Evolutionary conservation across 2,113 vertebrate genomes (phyloP), one percentile per base, ranked within the genome.

Genomic region (Oreochromis tanganicae): DNA sequence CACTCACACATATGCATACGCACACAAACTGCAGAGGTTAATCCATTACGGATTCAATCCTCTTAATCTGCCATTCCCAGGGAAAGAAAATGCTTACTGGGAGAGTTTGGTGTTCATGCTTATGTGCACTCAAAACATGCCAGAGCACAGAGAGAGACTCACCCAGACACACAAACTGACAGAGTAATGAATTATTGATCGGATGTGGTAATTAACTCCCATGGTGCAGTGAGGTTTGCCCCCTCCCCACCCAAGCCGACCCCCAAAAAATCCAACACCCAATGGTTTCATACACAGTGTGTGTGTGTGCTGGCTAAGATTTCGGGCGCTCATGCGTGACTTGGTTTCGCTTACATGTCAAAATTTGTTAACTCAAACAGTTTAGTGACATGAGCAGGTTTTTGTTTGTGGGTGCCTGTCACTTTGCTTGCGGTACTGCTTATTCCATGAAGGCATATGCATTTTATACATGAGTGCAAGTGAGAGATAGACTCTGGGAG

Each of bases 161-260:
- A 43, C 12, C 8, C 85, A 85, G 89, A 93, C 92, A 89, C 92
- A 90, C 90, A 91, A 89, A 85, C 91, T 94, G 94, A 95, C 95
- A 93, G 91, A 63, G 46, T 94, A 96, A 96, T 97, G 94, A 96
- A 96, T 96, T 97, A 96, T 97, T 97, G 95, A 97, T 96, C 52
- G 54, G 50, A 83, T 38, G 91, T 86, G 90, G 95, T 96, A 96
- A 96, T 96, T 96, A 97, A 96, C 95, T 96, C 90, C 94, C 93
- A 88, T 82, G 80, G 85, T 81, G 59, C 79, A 85, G 83, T 88
- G 80, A 32, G 87, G 88, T 93, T 80, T 86, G 63, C 88, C 88
- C 86, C 83, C 61, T 38, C 55, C 81, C 90, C 27, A 55, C 21
- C 63, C 41, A 32, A 84, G 84, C 38, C 80, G 57, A 59, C 48